These are phyloP conservation scores for Tamias sibiricus DNA, from an alignment of 2,113 vertebrate genomes.

Conservation along the genomic window DNA sequence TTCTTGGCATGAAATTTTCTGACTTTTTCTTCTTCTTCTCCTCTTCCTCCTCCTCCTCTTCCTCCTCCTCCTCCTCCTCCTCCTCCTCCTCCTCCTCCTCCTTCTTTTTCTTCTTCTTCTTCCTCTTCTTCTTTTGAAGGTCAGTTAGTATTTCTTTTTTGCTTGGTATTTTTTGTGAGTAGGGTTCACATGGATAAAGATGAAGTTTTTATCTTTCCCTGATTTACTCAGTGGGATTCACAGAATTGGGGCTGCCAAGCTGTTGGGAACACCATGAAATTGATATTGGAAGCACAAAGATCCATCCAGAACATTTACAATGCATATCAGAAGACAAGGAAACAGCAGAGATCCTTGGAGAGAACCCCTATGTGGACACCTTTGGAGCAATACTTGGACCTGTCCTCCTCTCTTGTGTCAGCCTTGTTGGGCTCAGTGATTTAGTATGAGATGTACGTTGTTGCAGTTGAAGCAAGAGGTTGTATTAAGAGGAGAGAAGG, in stretches of 20 bases:
- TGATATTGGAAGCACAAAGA: not conserved
- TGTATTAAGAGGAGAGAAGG: not conserved
- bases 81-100: too few species aligned
- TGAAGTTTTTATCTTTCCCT: not conserved
- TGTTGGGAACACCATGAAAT: not conserved
- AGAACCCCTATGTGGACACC: not conserved
- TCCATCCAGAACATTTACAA: not conserved
- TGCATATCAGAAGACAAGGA: not conserved
- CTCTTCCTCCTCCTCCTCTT: too few species aligned
- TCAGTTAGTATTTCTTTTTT: not conserved
- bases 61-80: too few species aligned
- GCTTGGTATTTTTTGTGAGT: not conserved
- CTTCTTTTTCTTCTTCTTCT: not conserved
- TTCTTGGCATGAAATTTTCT: conserved; percentile 2
- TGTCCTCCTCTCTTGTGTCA: not conserved
- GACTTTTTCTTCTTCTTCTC: not conserved
- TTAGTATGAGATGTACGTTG: not conserved
- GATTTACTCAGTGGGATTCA: not conserved
- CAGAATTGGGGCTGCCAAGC: not conserved
- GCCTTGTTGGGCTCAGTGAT: not conserved
- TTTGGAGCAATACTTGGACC: not conserved
- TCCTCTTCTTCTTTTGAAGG: not conserved
- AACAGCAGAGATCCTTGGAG: not conserved
- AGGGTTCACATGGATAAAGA: not conserved
- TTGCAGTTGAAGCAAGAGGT: not conserved